Evolutionary conservation across 2,113 vertebrate genomes (phyloP).

Genomic region (Anthoscopus minutus): DNA sequence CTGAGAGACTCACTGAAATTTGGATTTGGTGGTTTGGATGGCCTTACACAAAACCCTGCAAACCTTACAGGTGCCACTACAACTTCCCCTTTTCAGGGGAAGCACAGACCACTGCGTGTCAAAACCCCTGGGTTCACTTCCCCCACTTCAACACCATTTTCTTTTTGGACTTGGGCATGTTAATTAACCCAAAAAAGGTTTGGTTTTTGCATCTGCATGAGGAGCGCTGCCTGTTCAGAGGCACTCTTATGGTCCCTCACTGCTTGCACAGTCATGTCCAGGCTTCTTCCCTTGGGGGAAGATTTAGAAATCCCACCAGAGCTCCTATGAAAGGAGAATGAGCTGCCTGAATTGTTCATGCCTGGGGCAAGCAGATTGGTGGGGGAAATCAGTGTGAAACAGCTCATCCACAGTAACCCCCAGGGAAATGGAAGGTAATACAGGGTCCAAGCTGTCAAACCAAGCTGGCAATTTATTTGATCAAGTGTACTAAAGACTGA

Average conservation of each 20-base stretch:
- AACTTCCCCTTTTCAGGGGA: slow-evolving; percentile 50
- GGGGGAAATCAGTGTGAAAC: neutral
- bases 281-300: neutral
- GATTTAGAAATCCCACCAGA: neutral
- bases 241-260: neutral
- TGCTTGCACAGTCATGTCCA: neutral
- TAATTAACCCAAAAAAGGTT: neutral
- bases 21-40: slow-evolving; percentile 30
- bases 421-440: neutral
- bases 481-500: neutral
- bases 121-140: slow-evolving; percentile 43
- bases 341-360: neutral
- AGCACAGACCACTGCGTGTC: neutral
- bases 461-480: neutral
- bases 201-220: neutral
- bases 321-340: neutral
- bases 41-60: neutral
- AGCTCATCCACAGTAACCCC: neutral
- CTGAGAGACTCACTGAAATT: neutral
- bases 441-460: neutral
- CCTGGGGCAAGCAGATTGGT: neutral
- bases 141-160: neutral
- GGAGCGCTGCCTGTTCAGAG: neutral
- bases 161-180: neutral
- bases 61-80: slow-evolving; percentile 29